phyloP scores from a whole-genome alignment of 2,888 invertebrate genomes.

The Aleiodes testaceus region DNA sequence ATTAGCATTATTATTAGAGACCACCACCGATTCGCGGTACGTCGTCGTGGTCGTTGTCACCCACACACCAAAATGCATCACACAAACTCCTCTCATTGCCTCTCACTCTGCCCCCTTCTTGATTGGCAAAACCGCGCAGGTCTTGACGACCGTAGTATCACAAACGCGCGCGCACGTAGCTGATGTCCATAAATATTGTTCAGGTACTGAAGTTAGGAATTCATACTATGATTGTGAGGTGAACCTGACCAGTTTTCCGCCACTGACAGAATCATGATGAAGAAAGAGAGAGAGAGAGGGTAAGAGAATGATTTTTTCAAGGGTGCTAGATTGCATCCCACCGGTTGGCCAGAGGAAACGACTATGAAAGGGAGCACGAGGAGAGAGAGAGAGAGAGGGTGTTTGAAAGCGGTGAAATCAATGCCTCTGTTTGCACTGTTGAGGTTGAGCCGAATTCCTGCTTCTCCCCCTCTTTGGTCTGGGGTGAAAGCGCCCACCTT shows the following conservation, averaged over 20 bases:
- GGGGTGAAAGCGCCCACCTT: constrained; percentile 23
- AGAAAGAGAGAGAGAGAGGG: constrained; percentile 41
- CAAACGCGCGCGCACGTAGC: constrained; percentile 28
- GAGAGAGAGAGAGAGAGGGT: constrained; percentile 48
- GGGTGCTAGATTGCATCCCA: constrained; percentile 36
- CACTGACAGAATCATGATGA: constrained; percentile 5
- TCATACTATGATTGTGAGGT: constrained; percentile 31
- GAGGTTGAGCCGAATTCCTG: constrained; percentile 70
- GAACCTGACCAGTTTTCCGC: constrained; percentile 39
- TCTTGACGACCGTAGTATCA: constrained; percentile 19
- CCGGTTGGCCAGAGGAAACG: constrained; percentile 29
- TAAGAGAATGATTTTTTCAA: constrained; percentile 31
- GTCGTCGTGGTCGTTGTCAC: constrained; percentile 40
- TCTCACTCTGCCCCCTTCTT: not conserved
- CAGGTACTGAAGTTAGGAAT: constrained; percentile 26
- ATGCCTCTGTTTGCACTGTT: constrained; percentile 72
- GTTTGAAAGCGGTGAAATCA: constrained; percentile 72
- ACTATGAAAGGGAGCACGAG: constrained; percentile 32
- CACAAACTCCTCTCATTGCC: constrained; percentile 24
- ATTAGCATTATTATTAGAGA: constrained; percentile 69
- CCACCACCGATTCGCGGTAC: constrained; percentile 50
- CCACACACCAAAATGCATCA: constrained; percentile 18
- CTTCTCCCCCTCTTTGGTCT: constrained; percentile 53
- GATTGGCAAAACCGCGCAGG: constrained; percentile 24
- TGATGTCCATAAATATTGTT: constrained; percentile 37